Conservation (phyloP, 2,888 invertebrate genomes). For the Pasiphila rectangulata region DNA sequence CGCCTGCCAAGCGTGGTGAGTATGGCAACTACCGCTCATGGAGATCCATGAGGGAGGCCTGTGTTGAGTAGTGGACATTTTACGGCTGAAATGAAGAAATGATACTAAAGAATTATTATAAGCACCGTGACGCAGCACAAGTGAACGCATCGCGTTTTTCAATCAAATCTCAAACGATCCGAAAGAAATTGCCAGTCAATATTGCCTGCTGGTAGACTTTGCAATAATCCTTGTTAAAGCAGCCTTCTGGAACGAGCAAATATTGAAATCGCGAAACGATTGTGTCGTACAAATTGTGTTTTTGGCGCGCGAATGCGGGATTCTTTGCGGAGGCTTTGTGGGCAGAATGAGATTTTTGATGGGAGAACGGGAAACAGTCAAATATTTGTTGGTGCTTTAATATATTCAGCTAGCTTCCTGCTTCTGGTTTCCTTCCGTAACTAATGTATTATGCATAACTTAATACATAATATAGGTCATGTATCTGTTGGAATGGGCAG, state of each 20-base stretch:
- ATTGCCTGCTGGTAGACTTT: constrained; percentile 32
- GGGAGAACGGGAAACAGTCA: too few relatives aligned
- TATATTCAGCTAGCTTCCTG: too few relatives aligned
- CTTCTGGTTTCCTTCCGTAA: too few relatives aligned
- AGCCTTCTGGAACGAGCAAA: constrained; percentile 31
- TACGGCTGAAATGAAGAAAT: too few relatives aligned
- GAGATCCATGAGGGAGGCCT: too few relatives aligned
- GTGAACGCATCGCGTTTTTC: constrained; percentile 32
- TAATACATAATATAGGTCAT: too few relatives aligned
- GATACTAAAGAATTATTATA: neutral
- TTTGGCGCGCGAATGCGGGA: constrained; percentile 26
- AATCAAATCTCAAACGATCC: constrained; percentile 34
- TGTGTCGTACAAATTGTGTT: constrained; percentile 34
- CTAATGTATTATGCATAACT: too few relatives aligned
- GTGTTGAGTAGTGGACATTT: too few relatives aligned
- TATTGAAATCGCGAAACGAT: constrained; percentile 34
- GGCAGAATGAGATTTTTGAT: constrained; percentile 8
- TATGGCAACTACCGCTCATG: too few relatives aligned
- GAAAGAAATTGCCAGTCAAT: constrained; percentile 36
- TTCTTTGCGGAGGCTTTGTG: constrained; percentile 21
- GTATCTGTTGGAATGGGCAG: too few relatives aligned
- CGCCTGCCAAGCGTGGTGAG: too few relatives aligned
- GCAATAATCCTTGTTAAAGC: constrained; percentile 36
- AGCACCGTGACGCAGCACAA: constrained; percentile 15
- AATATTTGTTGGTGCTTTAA: too few relatives aligned